Percentiles rank a stretch among this genome's conserved stretches.
These are phyloP conservation scores for Ranitomeya variabilis DNA, from an alignment of 2,113 vertebrate species.

Conservation along the genomic window DNA sequence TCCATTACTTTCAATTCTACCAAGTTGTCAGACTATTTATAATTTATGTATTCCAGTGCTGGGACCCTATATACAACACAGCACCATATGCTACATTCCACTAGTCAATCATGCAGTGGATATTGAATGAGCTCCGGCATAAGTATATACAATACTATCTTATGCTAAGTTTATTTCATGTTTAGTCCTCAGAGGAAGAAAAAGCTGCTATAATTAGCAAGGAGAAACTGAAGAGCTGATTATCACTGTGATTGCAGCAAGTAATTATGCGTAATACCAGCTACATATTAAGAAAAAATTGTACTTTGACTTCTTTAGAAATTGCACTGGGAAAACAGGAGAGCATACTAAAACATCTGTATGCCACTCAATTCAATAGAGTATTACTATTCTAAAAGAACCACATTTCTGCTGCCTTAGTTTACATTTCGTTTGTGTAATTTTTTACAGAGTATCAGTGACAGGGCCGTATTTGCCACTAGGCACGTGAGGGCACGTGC, in stretches of 20 bases:
- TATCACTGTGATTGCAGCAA: constrained; percentile 54
- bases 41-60: constrained; percentile 15
- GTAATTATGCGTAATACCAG: constrained; percentile 55
- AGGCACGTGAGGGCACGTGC: no score
- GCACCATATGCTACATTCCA: neutral
- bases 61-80: neutral
- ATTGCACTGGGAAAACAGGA: constrained; percentile 35
- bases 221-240: constrained; percentile 55
- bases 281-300: constrained; percentile 53
- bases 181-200: constrained; percentile 48
- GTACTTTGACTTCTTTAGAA: constrained; percentile 54
- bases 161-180: constrained; percentile 51
- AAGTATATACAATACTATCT: constrained; percentile 43
- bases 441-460: neutral
- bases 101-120: constrained; percentile 27
- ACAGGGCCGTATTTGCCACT: no score
- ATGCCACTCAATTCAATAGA: constrained; percentile 12
- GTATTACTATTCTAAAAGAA: constrained; percentile 9
- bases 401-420: neutral
- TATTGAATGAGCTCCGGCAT: constrained; percentile 28
- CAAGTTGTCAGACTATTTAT: neutral
- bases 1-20: neutral
- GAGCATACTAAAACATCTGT: constrained; percentile 46
- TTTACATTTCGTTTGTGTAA: neutral
- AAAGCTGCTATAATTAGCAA: constrained; percentile 54